Base-by-base conservation (phyloP, 2,113 vertebrate species). In the Plecturocebus donacophilus region DNA sequence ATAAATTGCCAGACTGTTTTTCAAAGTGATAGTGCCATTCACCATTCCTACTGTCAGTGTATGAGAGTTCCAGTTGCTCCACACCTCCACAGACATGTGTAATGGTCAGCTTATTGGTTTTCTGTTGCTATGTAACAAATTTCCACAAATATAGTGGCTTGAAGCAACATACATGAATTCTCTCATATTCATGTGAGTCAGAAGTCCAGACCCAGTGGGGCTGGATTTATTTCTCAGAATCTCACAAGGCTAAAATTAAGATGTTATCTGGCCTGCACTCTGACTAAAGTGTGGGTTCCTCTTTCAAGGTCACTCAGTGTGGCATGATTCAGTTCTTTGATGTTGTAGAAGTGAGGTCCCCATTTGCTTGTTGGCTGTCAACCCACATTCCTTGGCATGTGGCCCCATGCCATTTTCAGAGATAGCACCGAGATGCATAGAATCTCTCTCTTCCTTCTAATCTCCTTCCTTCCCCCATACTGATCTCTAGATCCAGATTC, bases 261-360 rank as follows among this genome's bases (percentile, higher is more conserved):
- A 25, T 0, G 2, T 14, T 35, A 2, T 35, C 5, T 16, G 21
- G 9, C 20, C n/a, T 21, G 2, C 8, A 8, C 73, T 12, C 58
- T 47, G 25, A 42, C 25, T 16, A 13, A 16, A 56, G 45, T 7
- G 84, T 8, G 11, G 3, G 16, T 25, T 71, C 21, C 73, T 94
- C 30, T 38, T 81, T 58, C 16, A 16, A 42, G 11, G 6, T 11
- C 35, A 6, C 32, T 10, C 0, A 5, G 11, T 30, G 21, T 3
- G 23, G 68, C 68, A 27, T 17, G 66, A 42, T 56, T 49, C 19
- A 9, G 5, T 27, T 64, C 30, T 58, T 19, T 32, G 42, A 49
- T 11, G 20, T 71, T 32, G 35, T 23, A 19, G 42, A 47, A 42
- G 13, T 38, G n/a, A 85, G 42, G 20, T 80, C 70, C 45, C 49